Evolutionary conservation across 2,888 invertebrate genomes (phyloP), one percentile per base, ranked within the genome.

Genomic region (Platycheirus rosarum): DNA sequence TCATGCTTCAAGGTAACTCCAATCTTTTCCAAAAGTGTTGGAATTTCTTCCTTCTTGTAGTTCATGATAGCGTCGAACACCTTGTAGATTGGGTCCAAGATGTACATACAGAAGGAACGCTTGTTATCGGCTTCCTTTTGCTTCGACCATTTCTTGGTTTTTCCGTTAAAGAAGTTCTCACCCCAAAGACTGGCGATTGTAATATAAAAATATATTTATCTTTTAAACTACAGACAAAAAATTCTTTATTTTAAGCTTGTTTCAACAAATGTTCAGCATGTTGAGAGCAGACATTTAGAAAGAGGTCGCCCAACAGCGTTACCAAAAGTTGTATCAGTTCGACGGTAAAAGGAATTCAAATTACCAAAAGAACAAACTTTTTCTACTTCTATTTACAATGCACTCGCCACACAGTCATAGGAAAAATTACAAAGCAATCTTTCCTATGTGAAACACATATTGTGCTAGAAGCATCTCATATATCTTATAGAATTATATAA

Each of bases 61-160:
- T 96, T 96, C 97, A 97, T 98, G 91, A 93, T 92, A 78, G 93
- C 93, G 86, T 92, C 92, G 88, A 93, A 92, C 90, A 96, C 97
- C 93, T 98, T 98, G 93, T 98, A 99, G 92, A 99, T 99, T 82
- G 99, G 99, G 89, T 98, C 98, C 91, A 99, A 92, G 88, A 99
- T 97, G 92, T 99, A 99, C 95, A 98, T 98, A 91, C 96, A 96
- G 95, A 99, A 99, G 0, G 99, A 98, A 87, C 99, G 95, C 91
- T 97, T 97, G 93, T 97, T 97, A 82, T 97, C 97, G 1, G 92
- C 91, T 89, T 97, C 97, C 93, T 95, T 96, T 91, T 95, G 95
- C 91, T 97, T 97, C 70, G 95, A 93, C 99, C 99, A 99, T 91
- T 99, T 99, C 95, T 98, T 99, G 85, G 98, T 97, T 89, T 96